A percentile compares a stretch with the other conserved stretches of the same genome.
Conservation (phyloP, 2,113 vertebrate species). For the Paratilapia polleni region DNA sequence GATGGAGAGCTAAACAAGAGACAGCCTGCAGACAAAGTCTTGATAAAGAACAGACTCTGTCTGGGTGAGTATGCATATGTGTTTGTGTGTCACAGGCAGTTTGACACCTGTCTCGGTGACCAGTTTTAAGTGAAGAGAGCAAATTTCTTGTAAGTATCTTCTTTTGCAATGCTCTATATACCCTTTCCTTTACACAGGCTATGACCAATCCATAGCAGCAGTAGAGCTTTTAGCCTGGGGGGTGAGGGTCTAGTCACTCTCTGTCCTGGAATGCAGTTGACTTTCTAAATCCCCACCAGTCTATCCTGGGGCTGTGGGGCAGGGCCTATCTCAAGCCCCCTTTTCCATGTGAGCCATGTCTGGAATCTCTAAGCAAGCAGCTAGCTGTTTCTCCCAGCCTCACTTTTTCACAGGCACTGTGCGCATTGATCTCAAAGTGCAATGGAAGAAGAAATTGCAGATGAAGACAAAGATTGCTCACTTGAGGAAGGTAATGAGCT, state of each 20-base stretch:
- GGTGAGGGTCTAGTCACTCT: constrained; percentile 58
- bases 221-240: constrained; percentile 50
- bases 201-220: neutral
- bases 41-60: constrained; percentile 46
- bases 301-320: constrained; percentile 71
- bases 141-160: constrained; percentile 5
- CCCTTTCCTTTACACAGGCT: constrained; percentile 2
- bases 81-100: neutral
- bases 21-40: constrained; percentile 42
- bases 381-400: constrained; percentile 9
- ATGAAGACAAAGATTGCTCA: constrained; percentile 61
- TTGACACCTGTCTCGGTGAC: constrained; percentile 57
- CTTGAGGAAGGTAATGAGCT: constrained; percentile 74
- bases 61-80: neutral
- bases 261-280: constrained; percentile 75
- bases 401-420: constrained; percentile 14
- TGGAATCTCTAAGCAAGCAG: constrained; percentile 72
- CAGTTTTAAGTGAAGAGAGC: constrained; percentile 39
- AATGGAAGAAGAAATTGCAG: constrained; percentile 70
- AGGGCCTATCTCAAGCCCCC: constrained; percentile 76
- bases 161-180: neutral
- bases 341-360: constrained; percentile 64
- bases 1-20: constrained; percentile 45
- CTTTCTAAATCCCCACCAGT: constrained; percentile 77
- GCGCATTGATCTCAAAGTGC: constrained; percentile 24